Evolutionary conservation across 2,797 vertebrate species (phyloP).

Genomic region (Danio choprae): DNA sequence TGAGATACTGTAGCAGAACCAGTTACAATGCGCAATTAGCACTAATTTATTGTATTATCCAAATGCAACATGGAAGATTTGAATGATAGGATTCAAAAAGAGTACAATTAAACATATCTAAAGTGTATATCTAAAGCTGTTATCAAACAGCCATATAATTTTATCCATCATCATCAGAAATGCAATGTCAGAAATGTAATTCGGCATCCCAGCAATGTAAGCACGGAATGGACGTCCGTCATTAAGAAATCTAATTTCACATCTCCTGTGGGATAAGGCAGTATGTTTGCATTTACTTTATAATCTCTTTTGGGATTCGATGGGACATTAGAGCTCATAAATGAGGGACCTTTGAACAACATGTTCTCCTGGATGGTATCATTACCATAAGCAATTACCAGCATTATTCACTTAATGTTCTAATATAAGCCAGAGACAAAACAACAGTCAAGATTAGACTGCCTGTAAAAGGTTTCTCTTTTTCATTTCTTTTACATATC

Average conservation of each 20-base stretch:
- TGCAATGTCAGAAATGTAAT: constrained; percentile 68
- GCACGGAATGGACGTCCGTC: constrained; percentile 78
- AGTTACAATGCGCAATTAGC: background rate
- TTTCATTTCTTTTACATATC: background rate
- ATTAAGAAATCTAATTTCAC: constrained; percentile 81
- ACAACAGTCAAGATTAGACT: constrained; percentile 37
- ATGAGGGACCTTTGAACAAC: constrained; percentile 65
- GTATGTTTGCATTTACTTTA: constrained; percentile 73
- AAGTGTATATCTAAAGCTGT: constrained; percentile 23
- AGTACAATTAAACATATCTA: constrained; percentile 23
- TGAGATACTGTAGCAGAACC: background rate
- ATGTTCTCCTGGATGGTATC: constrained; percentile 59
- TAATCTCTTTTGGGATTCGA: constrained; percentile 71
- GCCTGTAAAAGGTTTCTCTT: background rate
- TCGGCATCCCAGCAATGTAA: constrained; percentile 72
- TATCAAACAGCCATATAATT: constrained; percentile 50
- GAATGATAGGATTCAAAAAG: constrained; percentile 7
- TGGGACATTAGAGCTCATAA: constrained; percentile 70
- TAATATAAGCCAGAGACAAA: constrained; percentile 51
- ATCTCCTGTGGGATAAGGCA: constrained; percentile 70
- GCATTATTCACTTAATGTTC: constrained; percentile 62
- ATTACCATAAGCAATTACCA: constrained; percentile 65
- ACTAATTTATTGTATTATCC: background rate
- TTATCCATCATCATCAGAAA: constrained; percentile 74
- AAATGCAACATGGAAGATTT: constrained; percentile 3